These are phyloP conservation scores for Synergus japonicus DNA, from an alignment of 2,888 invertebrate genomes.

Conservation along the genomic window DNA sequence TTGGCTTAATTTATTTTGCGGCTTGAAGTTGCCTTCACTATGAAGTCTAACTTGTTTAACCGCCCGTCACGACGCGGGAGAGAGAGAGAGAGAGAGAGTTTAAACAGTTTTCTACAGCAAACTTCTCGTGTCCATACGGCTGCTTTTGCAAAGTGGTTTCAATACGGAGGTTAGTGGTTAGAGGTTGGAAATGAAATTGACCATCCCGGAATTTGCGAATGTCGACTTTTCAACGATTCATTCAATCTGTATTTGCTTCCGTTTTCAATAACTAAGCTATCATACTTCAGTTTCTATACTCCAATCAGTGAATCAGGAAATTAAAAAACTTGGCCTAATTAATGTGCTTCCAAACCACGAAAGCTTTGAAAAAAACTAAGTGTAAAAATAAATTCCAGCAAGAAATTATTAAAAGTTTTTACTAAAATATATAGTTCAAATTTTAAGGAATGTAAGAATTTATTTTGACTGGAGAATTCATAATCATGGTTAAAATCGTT, in stretches of 20 bases:
- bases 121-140: slow-evolving; percentile 26
- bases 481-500: background rate
- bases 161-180: slow-evolving; percentile 27
- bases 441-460: no score
- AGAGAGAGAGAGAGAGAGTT: slow-evolving; percentile 23
- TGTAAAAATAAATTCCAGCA: no score
- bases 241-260: slow-evolving; percentile 14
- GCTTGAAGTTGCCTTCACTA: slow-evolving; percentile 53
- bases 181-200: slow-evolving; percentile 30
- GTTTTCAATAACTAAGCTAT: background rate
- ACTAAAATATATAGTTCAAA: no score
- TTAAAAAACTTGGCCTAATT: background rate
- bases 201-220: background rate
- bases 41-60: slow-evolving; percentile 59
- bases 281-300: background rate
- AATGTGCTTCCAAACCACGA: background rate
- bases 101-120: slow-evolving; percentile 32
- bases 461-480: background rate
- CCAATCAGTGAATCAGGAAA: background rate
- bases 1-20: slow-evolving; percentile 57
- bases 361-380: no score
- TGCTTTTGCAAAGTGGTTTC: slow-evolving; percentile 39
- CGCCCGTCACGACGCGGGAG: slow-evolving; percentile 45
- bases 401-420: no score
- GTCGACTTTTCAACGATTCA: slow-evolving; percentile 26